A percentile compares a stretch with the other conserved stretches of the same genome.
Evolutionary conservation across 64 coral and sea anemone species (phyloP).

Genomic region (Trachythela sp.): DNA sequence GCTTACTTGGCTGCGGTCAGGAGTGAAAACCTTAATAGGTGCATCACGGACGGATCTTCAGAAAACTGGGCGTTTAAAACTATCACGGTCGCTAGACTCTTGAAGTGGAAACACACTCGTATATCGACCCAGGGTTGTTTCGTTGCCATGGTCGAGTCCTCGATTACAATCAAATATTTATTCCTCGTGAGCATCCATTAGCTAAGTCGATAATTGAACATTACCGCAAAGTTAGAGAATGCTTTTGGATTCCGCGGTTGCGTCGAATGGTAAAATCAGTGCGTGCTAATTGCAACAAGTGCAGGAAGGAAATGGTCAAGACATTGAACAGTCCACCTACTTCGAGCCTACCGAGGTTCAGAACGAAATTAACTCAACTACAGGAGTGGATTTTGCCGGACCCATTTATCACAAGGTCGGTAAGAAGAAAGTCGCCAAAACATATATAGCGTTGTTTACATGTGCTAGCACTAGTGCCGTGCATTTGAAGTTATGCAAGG

Average conservation of each 20-base stretch:
- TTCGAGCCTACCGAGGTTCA: not conserved
- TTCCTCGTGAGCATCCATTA: not conserved
- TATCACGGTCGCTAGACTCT: not conserved
- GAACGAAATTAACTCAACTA: not conserved
- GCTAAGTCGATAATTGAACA: not conserved
- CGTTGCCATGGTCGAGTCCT: too few species aligned
- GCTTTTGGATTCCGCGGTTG: not conserved
- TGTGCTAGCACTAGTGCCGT: not conserved
- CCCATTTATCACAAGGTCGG: not conserved
- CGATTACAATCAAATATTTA: not conserved
- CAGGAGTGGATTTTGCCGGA: not conserved
- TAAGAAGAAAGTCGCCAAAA: not conserved
- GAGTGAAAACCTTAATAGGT: not conserved
- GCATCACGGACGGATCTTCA: not conserved
- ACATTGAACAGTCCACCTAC: not conserved
- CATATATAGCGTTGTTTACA: not conserved
- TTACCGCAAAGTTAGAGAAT: not conserved
- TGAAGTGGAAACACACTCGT: not conserved
- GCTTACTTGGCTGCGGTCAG: not conserved
- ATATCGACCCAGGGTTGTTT: too few species aligned
- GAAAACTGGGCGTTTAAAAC: not conserved
- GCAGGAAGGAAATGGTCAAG: not conserved
- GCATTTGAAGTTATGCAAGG: not conserved
- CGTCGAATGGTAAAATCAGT: not conserved
- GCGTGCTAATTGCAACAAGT: not conserved